phyloP scores from a whole-genome alignment of 2,888 invertebrate genomes.

The Cepaea hortensis region DNA sequence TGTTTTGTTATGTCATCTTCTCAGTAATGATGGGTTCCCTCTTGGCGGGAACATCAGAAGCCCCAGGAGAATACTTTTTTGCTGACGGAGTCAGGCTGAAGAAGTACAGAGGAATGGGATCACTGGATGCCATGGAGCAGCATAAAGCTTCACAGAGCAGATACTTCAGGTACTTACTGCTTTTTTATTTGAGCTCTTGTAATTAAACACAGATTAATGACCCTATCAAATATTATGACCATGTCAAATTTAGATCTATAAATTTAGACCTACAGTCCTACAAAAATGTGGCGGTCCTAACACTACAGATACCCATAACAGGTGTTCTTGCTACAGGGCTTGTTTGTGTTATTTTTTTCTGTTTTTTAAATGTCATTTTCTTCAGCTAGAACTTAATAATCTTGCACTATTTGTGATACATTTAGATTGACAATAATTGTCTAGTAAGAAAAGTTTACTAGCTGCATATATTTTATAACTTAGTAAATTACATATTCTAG shows the following conservation, averaged over 20 bases:
- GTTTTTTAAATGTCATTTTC: too few relatives aligned
- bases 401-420: too few relatives aligned
- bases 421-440: too few relatives aligned
- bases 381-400: too few relatives aligned
- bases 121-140: constrained; percentile 97
- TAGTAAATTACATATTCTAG: too few relatives aligned
- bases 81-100: constrained; percentile 97
- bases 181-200: not conserved
- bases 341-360: too few relatives aligned
- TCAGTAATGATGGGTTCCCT: constrained; percentile 99
- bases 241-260: not conserved
- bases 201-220: not conserved
- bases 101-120: constrained; percentile 97
- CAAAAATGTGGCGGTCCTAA: too few relatives aligned
- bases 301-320: too few relatives aligned
- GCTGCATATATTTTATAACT: too few relatives aligned
- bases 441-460: too few relatives aligned
- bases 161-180: constrained; percentile 69
- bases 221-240: not conserved
- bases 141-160: constrained; percentile 71
- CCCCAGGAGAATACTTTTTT: constrained; percentile 99
- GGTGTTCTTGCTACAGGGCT: too few relatives aligned
- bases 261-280: too few relatives aligned
- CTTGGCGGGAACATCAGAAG: constrained; percentile 97
- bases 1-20: not conserved